phyloP scores from a whole-genome alignment of 2,888 invertebrate species.

The Agelastica alni region DNA sequence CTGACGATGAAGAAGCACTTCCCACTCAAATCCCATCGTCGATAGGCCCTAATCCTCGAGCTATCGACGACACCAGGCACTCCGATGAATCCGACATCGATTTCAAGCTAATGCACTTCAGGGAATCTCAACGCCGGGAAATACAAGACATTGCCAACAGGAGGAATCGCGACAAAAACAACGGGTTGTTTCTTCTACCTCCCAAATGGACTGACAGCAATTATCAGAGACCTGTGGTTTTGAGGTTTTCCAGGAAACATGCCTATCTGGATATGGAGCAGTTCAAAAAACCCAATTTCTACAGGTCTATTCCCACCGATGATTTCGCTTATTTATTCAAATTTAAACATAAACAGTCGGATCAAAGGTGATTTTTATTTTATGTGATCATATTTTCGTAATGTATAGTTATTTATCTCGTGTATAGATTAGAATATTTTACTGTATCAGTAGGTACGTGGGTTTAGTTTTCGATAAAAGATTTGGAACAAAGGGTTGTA shows the following conservation, averaged over 20 bases:
- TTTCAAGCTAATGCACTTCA: slow-evolving; percentile 13
- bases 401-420: slow-evolving; percentile 23
- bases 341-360: slow-evolving; percentile 40
- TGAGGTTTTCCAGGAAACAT: slow-evolving; percentile 49
- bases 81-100: slow-evolving; percentile 14
- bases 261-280: slow-evolving; percentile 38
- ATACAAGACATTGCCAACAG: slow-evolving; percentile 21
- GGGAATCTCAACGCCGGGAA: slow-evolving; percentile 11
- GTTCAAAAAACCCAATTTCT: slow-evolving; percentile 43
- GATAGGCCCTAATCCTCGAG: slow-evolving; percentile 7
- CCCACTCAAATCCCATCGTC: slow-evolving; percentile 25
- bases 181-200: slow-evolving; percentile 44
- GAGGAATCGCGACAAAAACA: slow-evolving; percentile 44
- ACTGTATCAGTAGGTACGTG: slow-evolving; percentile 25
- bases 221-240: slow-evolving; percentile 47
- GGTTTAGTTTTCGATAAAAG: too few species aligned
- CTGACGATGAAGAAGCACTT: slow-evolving; percentile 25
- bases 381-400: slow-evolving; percentile 15
- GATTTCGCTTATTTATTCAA: slow-evolving; percentile 50
- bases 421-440: slow-evolving; percentile 25
- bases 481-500: too few species aligned
- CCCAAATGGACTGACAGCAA: slow-evolving; percentile 40
- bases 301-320: slow-evolving; percentile 47
- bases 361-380: slow-evolving; percentile 18
- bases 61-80: slow-evolving; percentile 12